Evolutionary conservation across 1,140 invertebrate species (phyloP).

Genomic region (Amphibalanus amphitrite): DNA sequence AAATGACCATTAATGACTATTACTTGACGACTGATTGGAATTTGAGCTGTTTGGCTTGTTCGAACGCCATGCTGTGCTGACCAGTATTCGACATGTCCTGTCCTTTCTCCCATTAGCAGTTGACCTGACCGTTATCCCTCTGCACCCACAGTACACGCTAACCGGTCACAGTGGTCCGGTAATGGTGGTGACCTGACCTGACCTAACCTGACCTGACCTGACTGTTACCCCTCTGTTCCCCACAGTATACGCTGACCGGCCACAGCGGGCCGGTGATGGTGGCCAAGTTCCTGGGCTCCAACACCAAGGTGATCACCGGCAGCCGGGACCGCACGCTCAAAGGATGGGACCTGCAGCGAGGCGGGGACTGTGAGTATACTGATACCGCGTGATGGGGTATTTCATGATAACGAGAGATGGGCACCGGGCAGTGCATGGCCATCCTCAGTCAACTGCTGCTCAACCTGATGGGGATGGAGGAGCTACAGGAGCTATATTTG

Average conservation of each 20-base stretch:
- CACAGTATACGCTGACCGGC: conserved; percentile 83
- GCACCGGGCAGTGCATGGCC: too few species aligned
- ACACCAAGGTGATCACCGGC: conserved; percentile 75
- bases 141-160: conserved; percentile 28
- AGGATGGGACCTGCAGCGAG: conserved; percentile 79
- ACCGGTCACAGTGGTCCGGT: conserved; percentile 94
- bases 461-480: too few species aligned
- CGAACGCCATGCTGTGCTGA: too few species aligned
- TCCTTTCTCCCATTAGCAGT: too few species aligned
- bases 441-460: too few species aligned
- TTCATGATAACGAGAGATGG: too few species aligned
- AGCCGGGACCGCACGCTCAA: conserved; percentile 91
- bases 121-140: background rate
- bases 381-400: too few species aligned
- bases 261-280: conserved; percentile 90
- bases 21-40: too few species aligned
- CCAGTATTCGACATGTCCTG: too few species aligned
- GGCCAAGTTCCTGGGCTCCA: conserved; percentile 77
- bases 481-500: background rate
- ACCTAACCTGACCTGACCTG: background rate
- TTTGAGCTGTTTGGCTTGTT: too few species aligned
- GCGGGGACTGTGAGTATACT: conserved; percentile 65
- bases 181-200: conserved; percentile 40
- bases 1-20: too few species aligned
- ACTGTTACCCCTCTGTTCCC: background rate